Conservation (phyloP, 2,113 vertebrate species). For the Peromyscus polionotus region DNA sequence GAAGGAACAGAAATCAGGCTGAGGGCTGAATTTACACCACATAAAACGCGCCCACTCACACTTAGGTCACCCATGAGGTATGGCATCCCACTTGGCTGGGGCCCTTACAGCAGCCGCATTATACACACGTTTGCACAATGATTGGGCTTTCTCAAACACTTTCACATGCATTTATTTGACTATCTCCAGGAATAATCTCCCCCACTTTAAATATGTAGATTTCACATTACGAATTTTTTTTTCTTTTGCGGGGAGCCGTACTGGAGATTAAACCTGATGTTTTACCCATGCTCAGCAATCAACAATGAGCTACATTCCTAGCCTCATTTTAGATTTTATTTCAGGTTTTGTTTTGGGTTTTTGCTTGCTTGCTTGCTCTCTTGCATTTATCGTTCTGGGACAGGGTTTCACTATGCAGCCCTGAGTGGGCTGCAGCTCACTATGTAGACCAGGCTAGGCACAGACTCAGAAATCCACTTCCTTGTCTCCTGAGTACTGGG, state of each 20-base stretch:
- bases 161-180: slow-evolving; percentile 36
- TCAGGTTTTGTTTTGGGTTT: background rate
- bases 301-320: background rate
- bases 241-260: too few relatives aligned
- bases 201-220: slow-evolving; percentile 31
- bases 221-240: background rate
- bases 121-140: slow-evolving; percentile 12
- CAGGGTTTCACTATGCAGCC: background rate
- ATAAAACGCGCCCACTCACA: background rate
- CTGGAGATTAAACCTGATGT: background rate
- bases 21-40: background rate
- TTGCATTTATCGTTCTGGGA: too few relatives aligned
- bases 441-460: too few relatives aligned
- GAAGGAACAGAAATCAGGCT: slow-evolving; percentile 12
- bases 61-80: background rate
- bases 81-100: background rate
- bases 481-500: background rate
- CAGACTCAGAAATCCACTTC: background rate
- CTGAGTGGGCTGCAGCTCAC: background rate
- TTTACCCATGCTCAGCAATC: background rate
- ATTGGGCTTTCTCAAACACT: slow-evolving; percentile 42
- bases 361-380: background rate
- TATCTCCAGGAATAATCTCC: slow-evolving; percentile 30
- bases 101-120: background rate
- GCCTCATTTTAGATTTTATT: background rate